Evolutionary conservation across 2,797 vertebrate species (phyloP).

Genomic region (Halcyon chelicuti): DNA sequence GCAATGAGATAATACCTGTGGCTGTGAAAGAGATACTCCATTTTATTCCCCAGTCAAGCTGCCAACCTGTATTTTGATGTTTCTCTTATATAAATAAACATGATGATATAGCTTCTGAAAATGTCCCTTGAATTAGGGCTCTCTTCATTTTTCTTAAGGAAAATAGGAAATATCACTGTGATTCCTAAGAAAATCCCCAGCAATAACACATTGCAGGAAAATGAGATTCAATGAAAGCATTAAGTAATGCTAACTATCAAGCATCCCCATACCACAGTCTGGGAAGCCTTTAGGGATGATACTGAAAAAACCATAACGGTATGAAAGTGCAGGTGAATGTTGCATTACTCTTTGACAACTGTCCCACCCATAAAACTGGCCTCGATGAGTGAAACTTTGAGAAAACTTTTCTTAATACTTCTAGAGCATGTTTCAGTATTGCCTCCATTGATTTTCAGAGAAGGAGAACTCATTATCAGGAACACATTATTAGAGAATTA

Average conservation of each 20-base stretch:
- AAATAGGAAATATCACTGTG: not conserved
- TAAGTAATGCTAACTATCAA: not conserved
- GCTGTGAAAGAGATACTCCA: not conserved
- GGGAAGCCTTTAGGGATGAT: not conserved
- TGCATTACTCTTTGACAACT: not conserved
- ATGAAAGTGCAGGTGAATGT: not conserved
- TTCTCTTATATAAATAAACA: not conserved
- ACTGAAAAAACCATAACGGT: not conserved
- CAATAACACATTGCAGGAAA: not conserved
- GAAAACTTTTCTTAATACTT: not conserved
- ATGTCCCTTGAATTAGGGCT: not conserved
- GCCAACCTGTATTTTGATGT: not conserved
- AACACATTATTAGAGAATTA: not conserved
- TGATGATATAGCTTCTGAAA: not conserved
- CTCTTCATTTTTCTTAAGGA: not conserved
- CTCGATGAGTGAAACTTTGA: not conserved
- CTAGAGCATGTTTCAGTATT: not conserved
- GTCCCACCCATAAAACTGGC: not conserved
- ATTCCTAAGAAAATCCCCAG: not conserved
- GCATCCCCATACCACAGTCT: not conserved
- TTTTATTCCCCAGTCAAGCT: not conserved
- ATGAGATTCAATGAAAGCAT: not conserved
- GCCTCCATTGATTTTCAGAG: not conserved
- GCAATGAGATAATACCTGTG: not conserved
- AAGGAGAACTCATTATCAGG: not conserved